Evolutionary conservation across 1,140 invertebrate genomes (phyloP).

Genomic region (Aporrectodea caliginosa): DNA sequence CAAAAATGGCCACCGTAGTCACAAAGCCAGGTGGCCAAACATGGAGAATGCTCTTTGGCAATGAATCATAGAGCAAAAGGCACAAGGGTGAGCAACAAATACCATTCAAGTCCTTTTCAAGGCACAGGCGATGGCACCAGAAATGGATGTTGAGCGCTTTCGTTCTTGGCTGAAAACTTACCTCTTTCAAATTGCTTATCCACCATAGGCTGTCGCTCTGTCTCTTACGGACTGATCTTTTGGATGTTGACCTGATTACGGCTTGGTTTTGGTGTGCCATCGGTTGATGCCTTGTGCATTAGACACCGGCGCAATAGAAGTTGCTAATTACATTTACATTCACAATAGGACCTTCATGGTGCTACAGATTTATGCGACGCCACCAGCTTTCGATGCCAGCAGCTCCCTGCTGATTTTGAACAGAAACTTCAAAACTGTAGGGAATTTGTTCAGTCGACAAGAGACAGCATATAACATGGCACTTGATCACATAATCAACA

Average conservation of each 20-base stretch:
- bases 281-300: too few species aligned
- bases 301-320: too few species aligned
- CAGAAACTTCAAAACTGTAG: conserved; percentile 30
- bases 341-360: conserved; percentile 34
- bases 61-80: not conserved
- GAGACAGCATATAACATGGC: conserved; percentile 22
- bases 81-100: not conserved
- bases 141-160: not conserved
- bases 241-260: too few species aligned
- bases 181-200: too few species aligned
- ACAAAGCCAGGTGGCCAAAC: not conserved
- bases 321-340: too few species aligned
- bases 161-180: too few species aligned
- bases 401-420: conserved; percentile 32
- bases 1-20: not conserved
- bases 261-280: too few species aligned
- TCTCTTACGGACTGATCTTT: too few species aligned
- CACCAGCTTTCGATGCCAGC: conserved; percentile 32
- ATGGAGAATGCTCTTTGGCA: not conserved
- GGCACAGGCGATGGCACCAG: not conserved
- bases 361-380: conserved; percentile 32
- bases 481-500: conserved; percentile 35
- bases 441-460: conserved; percentile 30
- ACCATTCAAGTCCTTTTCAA: not conserved
- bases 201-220: too few species aligned